Evolutionary conservation across 2,113 vertebrate genomes (phyloP), one percentile per base, ranked within the genome.

Genomic region (Uria lomvia): DNA sequence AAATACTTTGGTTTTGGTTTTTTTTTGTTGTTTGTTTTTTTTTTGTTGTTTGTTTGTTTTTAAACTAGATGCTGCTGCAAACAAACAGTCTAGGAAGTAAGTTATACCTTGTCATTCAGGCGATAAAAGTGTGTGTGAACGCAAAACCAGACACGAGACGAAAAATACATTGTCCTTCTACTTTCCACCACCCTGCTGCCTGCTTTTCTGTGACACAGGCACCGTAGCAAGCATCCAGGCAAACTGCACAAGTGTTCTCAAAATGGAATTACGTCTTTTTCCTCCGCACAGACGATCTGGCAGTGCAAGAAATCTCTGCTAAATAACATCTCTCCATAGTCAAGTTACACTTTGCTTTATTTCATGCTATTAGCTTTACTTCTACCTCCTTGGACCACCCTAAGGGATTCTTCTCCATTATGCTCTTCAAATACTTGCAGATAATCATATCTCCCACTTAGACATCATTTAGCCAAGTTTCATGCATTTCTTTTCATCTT

Each of bases 401-500:
- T 50, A 79, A 55, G 67, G 82, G 90, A 91, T 86, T 79, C 49
- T 74, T 67, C 58, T 52, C 91, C 5, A 21, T 76, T 96, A 77
- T 79, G 62, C 38, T 90, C 87, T 92, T 94, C 91, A 97, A 96
- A 92, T 80, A 77, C 84, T 91, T 86, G 74, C 49, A 81, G 94
- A 95, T 96, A 96, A 92, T 88, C 63, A 6, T 94, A 92, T 96
- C 96, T 95, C 94, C 87, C 83, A 93, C 95, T 97, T 67, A 84
- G 53, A 88, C 70, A 90, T 71, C 24, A 77, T 88, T 92, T 95
- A 96, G 90, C 79, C 73, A 96, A 97, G 90, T 79, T 80, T 93
- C 79, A 81, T 73, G 45, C 27, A 29, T 77, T 97, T 95, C 94
- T 94, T 97, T 97, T 96, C 88, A 97, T 96, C 95, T 97, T 87